These are phyloP conservation scores for Panthera uncia DNA, from an alignment of 2,113 vertebrate genomes.

Conservation along the genomic window DNA sequence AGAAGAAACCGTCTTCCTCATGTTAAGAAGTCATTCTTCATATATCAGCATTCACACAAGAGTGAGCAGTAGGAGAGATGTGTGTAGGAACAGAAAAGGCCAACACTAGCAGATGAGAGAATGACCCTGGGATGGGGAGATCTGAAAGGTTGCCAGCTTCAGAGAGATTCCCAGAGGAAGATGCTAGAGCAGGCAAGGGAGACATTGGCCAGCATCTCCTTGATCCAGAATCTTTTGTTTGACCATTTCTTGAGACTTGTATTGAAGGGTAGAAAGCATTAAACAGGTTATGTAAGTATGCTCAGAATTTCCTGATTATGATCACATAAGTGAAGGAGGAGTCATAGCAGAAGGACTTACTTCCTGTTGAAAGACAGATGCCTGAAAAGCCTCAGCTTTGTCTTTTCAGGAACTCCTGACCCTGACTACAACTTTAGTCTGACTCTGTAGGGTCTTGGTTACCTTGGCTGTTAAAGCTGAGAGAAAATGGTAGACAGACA, in stretches of 20 bases:
- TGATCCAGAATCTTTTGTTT: not conserved
- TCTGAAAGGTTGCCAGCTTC: not conserved
- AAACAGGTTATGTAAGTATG: not conserved
- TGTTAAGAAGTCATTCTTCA: not conserved
- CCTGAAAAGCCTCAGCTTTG: not conserved
- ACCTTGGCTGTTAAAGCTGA: not conserved
- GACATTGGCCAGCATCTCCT: not conserved
- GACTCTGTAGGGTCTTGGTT: not conserved
- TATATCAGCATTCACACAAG: not conserved
- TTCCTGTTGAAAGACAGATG: not conserved
- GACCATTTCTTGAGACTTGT: not conserved
- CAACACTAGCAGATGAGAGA: not conserved
- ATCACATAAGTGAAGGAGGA: not conserved
- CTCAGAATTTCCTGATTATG: not conserved
- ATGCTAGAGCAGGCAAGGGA: not conserved
- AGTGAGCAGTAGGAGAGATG: not conserved
- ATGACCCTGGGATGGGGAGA: not conserved
- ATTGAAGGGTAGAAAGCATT: not conserved
- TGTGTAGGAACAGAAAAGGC: not conserved
- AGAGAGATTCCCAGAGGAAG: not conserved
- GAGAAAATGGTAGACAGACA: not conserved
- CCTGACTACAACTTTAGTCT: not conserved
- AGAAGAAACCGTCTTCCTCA: not conserved
- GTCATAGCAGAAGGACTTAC: not conserved
- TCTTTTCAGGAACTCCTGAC: not conserved